Conservation (phyloP, 2,113 vertebrate species). For the Oryzias javanicus region DNA sequence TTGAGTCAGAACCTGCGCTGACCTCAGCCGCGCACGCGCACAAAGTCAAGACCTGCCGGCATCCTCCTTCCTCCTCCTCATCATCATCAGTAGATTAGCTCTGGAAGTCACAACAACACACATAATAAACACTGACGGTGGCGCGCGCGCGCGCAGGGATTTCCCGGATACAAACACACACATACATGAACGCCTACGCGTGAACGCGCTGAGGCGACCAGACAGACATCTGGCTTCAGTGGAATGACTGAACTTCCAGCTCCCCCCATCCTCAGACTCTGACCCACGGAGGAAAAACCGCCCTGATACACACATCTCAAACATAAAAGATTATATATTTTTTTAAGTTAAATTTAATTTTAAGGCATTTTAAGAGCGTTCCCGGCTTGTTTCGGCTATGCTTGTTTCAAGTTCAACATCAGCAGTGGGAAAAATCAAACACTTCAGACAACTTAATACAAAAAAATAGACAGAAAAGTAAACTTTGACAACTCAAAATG, state of each 20-base stretch:
- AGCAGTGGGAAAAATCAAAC: neutral
- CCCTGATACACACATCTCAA: neutral
- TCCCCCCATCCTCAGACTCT: neutral
- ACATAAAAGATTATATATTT: too few species aligned
- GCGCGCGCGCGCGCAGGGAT: conserved; percentile 22
- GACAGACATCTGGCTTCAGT: conserved; percentile 63
- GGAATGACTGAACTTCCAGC: conserved; percentile 51
- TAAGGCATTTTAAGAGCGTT: too few species aligned
- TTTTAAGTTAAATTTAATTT: too few species aligned
- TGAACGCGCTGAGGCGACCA: conserved; percentile 13
- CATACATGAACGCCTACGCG: neutral
- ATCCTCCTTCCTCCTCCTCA: too few species aligned
- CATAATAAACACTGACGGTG: conserved; percentile 9
- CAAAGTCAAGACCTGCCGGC: neutral
- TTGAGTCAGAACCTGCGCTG: conserved; percentile 25
- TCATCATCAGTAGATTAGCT: too few species aligned
- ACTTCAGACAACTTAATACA: too few species aligned
- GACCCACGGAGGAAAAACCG: conserved; percentile 1
- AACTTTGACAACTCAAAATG: too few species aligned
- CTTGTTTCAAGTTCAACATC: conserved; percentile 45
- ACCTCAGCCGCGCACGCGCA: conserved; percentile 25
- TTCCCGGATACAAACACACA: conserved; percentile 42
- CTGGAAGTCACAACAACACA: neutral
- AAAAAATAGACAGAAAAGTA: too few species aligned
- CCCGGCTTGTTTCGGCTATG: too few species aligned